Percentiles rank a stretch among this genome's conserved stretches.
phyloP scores from a whole-genome alignment of 2,113 vertebrate genomes.

The Hystrix cristata region DNA sequence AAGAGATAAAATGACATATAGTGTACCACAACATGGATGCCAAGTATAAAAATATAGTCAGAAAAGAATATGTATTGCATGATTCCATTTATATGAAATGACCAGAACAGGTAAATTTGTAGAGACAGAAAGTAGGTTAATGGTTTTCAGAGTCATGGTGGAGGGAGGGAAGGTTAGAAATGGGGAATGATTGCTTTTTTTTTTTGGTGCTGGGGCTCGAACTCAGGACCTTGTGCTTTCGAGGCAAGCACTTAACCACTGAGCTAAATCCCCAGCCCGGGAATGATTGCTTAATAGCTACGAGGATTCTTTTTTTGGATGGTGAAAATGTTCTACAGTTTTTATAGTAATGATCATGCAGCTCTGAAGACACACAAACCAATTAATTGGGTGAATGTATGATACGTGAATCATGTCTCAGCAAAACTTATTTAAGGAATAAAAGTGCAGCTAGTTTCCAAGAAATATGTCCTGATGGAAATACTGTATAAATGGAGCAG shows the following conservation, averaged over 20 bases:
- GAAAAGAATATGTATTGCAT: background rate
- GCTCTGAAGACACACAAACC: background rate
- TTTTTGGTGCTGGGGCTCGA: too few relatives aligned
- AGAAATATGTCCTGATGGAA: background rate
- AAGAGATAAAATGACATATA: background rate
- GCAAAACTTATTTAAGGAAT: background rate
- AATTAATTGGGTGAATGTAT: background rate
- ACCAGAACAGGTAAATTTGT: background rate
- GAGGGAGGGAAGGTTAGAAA: background rate
- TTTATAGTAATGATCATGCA: background rate
- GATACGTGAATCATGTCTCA: background rate
- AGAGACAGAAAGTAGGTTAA: background rate
- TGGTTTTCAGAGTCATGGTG: background rate
- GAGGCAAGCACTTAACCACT: too few relatives aligned
- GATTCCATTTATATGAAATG: slow-evolving; percentile 21
- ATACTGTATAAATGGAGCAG: background rate
- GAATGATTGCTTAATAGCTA: background rate
- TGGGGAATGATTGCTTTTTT: background rate
- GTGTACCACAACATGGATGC: background rate
- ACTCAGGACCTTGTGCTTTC: too few relatives aligned
- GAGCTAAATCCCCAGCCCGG: too few relatives aligned
- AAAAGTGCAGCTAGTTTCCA: background rate
- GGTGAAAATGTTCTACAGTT: background rate
- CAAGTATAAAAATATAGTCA: background rate
- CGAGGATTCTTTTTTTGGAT: background rate